A percentile compares a stretch with the other conserved stretches of the same genome.
Conservation (phyloP, 2,888 invertebrate species). For the Plebejus argus region DNA sequence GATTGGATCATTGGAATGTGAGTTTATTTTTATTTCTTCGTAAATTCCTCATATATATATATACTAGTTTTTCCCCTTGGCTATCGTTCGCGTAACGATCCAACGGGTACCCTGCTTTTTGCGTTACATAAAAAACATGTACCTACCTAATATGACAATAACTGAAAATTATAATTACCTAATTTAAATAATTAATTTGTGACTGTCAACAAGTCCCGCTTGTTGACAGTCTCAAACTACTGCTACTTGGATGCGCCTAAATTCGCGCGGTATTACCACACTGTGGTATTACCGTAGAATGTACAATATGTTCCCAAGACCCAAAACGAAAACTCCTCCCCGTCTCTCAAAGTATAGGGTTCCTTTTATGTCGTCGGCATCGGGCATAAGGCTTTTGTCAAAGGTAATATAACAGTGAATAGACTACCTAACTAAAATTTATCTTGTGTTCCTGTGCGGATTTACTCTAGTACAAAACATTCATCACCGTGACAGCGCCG, state of each 20-base stretch:
- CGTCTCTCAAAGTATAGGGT: not conserved
- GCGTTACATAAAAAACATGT: too few species aligned
- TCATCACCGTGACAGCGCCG: not conserved
- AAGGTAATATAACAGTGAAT: not conserved
- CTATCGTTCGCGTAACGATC: not conserved
- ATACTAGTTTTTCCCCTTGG: not conserved
- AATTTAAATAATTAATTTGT: too few species aligned
- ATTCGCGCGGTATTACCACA: too few species aligned
- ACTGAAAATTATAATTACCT: too few species aligned
- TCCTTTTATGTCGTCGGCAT: not conserved
- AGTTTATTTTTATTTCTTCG: constrained; percentile 4
- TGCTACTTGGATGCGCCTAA: too few species aligned
- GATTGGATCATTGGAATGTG: not conserved
- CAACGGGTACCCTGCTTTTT: too few species aligned
- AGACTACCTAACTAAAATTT: not conserved
- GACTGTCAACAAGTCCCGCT: too few species aligned
- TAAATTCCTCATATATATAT: not conserved
- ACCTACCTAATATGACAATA: too few species aligned
- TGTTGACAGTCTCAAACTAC: too few species aligned
- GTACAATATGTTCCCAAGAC: too few species aligned
- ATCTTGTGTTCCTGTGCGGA: not conserved
- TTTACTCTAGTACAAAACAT: not conserved
- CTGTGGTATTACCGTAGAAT: too few species aligned
- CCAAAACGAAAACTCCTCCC: too few species aligned
- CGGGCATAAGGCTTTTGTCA: not conserved